Percentiles rank a stretch among this genome's conserved stretches.
phyloP scores from a whole-genome alignment of 92 coral and sea anemone genomes.

The Siderastrea radians region DNA sequence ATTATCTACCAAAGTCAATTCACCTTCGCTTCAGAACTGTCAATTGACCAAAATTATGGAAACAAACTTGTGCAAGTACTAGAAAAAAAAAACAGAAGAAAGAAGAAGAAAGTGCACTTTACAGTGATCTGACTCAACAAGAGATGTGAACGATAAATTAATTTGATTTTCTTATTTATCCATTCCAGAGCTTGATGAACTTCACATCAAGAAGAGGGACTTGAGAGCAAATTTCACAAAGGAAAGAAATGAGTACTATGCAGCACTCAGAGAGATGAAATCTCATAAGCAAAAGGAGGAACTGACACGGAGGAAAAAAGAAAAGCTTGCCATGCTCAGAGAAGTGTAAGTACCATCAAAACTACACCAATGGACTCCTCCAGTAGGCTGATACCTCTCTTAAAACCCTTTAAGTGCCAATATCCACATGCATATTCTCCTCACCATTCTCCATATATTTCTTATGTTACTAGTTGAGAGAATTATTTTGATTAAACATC shows the following conservation, averaged over 20 bases:
- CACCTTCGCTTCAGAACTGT: too few relatives aligned
- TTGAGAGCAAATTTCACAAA: conserved; percentile 61
- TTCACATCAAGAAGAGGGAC: conserved; percentile 77
- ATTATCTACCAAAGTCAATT: too few relatives aligned
- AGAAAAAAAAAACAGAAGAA: too few relatives aligned
- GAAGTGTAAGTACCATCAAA: conserved; percentile 42
- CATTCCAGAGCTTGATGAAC: conserved; percentile 79
- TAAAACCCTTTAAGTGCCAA: too few relatives aligned
- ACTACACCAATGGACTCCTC: too few relatives aligned
- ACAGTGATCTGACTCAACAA: not conserved
- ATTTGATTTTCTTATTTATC: not conserved
- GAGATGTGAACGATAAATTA: not conserved
- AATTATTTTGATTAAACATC: too few relatives aligned
- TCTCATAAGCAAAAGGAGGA: conserved; percentile 31
- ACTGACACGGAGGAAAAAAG: conserved; percentile 48
- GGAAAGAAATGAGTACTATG: conserved; percentile 71
- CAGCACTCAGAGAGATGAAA: conserved; percentile 57
- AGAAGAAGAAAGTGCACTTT: not conserved
- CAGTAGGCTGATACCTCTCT: too few relatives aligned
- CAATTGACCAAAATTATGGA: too few relatives aligned
- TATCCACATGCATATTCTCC: too few relatives aligned
- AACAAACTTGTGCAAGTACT: too few relatives aligned
- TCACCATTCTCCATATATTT: too few relatives aligned
- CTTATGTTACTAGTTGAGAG: too few relatives aligned
- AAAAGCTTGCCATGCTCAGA: conserved; percentile 10